Conservation (phyloP, 2,113 vertebrate species). For the Phylloscopus trochilus region DNA sequence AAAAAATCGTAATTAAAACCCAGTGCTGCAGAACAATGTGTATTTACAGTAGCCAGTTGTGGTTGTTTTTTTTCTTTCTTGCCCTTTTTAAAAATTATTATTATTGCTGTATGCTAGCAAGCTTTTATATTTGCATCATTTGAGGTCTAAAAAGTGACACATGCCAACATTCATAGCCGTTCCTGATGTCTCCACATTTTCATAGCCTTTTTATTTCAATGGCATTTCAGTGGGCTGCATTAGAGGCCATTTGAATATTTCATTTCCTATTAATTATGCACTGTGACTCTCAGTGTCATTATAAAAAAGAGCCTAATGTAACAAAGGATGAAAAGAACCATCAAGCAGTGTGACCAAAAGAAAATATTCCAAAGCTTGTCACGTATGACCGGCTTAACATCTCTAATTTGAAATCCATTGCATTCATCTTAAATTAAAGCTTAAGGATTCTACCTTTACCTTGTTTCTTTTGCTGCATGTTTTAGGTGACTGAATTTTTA, state of each 20-base stretch:
- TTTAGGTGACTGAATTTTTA: constrained; percentile 84
- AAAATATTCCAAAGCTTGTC: constrained; percentile 95
- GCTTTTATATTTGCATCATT: constrained; percentile 86
- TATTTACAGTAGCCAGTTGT: constrained; percentile 74
- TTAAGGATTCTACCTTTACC: constrained; percentile 91
- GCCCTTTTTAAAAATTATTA: constrained; percentile 52
- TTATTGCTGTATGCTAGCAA: constrained; percentile 79
- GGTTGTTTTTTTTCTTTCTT: constrained; percentile 35
- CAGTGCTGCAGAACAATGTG: constrained; percentile 65
- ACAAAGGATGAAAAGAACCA: constrained; percentile 99
- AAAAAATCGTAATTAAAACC: constrained; percentile 71
- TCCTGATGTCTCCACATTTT: constrained; percentile 84
- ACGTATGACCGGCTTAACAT: constrained; percentile 91
- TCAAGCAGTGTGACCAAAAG: constrained; percentile 88
- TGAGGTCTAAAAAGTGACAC: constrained; percentile 94
- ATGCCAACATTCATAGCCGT: constrained; percentile 87
- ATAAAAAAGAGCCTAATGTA: constrained; percentile 97
- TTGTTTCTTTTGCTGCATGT: constrained; percentile 80
- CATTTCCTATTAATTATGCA: constrained; percentile 99
- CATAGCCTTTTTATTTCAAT: constrained; percentile 90
- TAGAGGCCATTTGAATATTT: constrained; percentile 99
- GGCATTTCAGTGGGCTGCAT: constrained; percentile 95
- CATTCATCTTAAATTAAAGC: constrained; percentile 92
- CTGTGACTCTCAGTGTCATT: constrained; percentile 99
- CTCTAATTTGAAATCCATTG: constrained; percentile 92